A percentile compares a stretch with the other conserved stretches of the same genome.
These are phyloP conservation scores for Altica lythri DNA, from an alignment of 2,888 invertebrate species.

Conservation along the genomic window DNA sequence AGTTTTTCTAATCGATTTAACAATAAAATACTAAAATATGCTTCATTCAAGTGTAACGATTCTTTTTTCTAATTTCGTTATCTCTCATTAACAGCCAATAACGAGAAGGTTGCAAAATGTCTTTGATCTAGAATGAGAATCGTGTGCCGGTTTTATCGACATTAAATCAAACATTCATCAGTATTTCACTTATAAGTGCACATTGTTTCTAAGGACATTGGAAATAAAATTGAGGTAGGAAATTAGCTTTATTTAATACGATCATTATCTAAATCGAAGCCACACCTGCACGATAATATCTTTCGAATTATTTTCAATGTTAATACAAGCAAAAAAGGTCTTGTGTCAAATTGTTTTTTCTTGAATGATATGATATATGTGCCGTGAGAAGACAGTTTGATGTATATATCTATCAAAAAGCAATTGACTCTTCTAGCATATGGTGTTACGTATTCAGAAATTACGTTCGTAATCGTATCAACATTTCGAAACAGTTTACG, in stretches of 20 bases:
- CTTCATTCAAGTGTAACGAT: too few species aligned
- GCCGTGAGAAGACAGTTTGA: slow-evolving; percentile 8
- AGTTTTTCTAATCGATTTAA: too few species aligned
- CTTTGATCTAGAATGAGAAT: slow-evolving; percentile 24
- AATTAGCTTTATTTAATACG: slow-evolving; percentile 25
- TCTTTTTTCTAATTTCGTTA: slow-evolving; percentile 11
- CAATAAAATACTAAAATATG: too few species aligned
- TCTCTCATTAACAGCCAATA: slow-evolving; percentile 19
- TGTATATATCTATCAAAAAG: slow-evolving; percentile 4
- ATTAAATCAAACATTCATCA: slow-evolving; percentile 26
- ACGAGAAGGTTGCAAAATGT: slow-evolving; percentile 21
- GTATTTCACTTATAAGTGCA: slow-evolving; percentile 26
- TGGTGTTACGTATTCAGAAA: slow-evolving; percentile 5
- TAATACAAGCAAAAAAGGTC: slow-evolving; percentile 21
- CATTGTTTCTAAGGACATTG: slow-evolving; percentile 26
- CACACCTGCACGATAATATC: slow-evolving; percentile 27
- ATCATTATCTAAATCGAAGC: slow-evolving; percentile 26
- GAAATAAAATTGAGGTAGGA: slow-evolving; percentile 27
- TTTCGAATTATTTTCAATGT: slow-evolving; percentile 23
- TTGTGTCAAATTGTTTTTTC: slow-evolving; percentile 24
- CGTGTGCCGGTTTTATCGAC: slow-evolving; percentile 20
- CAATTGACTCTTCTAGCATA: slow-evolving; percentile 7
- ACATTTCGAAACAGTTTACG: background rate
- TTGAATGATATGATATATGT: slow-evolving; percentile 6
- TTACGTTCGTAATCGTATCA: background rate